Evolutionary conservation across 2,113 vertebrate genomes (phyloP).

Genomic region (Sphyrna mokarran): DNA sequence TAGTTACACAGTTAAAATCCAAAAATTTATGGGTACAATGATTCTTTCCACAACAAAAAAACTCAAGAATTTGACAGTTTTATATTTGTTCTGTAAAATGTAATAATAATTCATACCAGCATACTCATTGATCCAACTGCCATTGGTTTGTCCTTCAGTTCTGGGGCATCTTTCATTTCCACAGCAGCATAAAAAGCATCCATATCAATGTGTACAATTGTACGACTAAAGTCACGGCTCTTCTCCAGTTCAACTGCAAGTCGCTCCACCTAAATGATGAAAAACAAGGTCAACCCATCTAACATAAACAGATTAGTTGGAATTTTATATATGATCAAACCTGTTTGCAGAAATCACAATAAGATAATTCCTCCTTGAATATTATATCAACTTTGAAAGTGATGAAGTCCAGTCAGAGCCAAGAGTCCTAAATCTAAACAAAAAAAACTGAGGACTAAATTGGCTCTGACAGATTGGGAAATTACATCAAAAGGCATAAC

Average conservation of each 20-base stretch:
- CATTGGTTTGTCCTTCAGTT: conserved; percentile 82
- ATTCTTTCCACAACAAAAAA: not conserved
- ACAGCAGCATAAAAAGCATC: conserved; percentile 97
- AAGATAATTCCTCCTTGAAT: not conserved
- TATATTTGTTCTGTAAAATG: not conserved
- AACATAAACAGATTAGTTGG: not conserved
- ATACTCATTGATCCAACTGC: conserved; percentile 91
- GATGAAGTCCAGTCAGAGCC: too few relatives aligned
- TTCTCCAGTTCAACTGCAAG: conserved; percentile 65
- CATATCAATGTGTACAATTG: conserved; percentile 94
- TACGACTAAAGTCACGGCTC: conserved; percentile 68
- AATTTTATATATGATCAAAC: not conserved
- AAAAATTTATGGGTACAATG: not conserved
- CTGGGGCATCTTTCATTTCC: conserved; percentile 87
- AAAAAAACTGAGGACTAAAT: too few relatives aligned
- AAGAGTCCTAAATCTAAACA: too few relatives aligned
- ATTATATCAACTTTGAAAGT: too few relatives aligned
- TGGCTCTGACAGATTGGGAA: too few relatives aligned
- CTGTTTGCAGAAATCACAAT: not conserved
- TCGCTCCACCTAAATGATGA: conserved; percentile 66
- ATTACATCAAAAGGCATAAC: too few relatives aligned
- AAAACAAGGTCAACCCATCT: not conserved
- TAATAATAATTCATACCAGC: conserved; percentile 66
- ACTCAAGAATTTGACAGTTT: not conserved
- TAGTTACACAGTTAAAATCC: not conserved